Percentiles rank a stretch among this genome's conserved stretches.
Conservation (phyloP, 2,888 invertebrate species). For the Corbicula japonica region DNA sequence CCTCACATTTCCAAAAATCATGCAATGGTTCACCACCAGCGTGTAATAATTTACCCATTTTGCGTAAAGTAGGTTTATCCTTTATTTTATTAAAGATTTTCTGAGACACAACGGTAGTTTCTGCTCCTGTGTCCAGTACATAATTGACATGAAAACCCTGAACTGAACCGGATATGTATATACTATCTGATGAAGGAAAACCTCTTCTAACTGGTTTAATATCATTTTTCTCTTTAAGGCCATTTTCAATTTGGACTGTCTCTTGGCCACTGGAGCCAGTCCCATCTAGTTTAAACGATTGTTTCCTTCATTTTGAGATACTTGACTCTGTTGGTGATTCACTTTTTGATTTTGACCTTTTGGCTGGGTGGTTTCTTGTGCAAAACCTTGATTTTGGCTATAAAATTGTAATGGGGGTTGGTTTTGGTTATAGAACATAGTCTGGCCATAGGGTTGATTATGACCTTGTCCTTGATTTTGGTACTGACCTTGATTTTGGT, state of each 20-base stretch:
- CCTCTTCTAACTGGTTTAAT: conserved; percentile 12
- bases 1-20: conserved; percentile 17
- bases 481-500: too few relatives aligned
- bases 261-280: conserved; percentile 32
- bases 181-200: conserved; percentile 30
- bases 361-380: too few relatives aligned
- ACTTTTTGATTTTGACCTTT: too few relatives aligned
- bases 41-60: conserved; percentile 30
- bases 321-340: too few relatives aligned
- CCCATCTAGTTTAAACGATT: conserved; percentile 49
- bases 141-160: conserved; percentile 17
- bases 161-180: conserved; percentile 29
- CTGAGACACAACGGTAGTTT: conserved; percentile 16
- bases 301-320: too few relatives aligned
- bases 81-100: conserved; percentile 32
- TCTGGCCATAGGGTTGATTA: too few relatives aligned
- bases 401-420: too few relatives aligned
- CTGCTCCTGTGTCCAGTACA: conserved; percentile 37
- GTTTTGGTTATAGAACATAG: too few relatives aligned
- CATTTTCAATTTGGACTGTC: conserved; percentile 29
- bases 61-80: conserved; percentile 2
- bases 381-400: too few relatives aligned
- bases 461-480: too few relatives aligned
- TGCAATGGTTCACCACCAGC: conserved; percentile 26
- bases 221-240: not conserved